Evolutionary conservation across 2,888 invertebrate genomes (phyloP).

Genomic region (Isotomurus palustris): DNA sequence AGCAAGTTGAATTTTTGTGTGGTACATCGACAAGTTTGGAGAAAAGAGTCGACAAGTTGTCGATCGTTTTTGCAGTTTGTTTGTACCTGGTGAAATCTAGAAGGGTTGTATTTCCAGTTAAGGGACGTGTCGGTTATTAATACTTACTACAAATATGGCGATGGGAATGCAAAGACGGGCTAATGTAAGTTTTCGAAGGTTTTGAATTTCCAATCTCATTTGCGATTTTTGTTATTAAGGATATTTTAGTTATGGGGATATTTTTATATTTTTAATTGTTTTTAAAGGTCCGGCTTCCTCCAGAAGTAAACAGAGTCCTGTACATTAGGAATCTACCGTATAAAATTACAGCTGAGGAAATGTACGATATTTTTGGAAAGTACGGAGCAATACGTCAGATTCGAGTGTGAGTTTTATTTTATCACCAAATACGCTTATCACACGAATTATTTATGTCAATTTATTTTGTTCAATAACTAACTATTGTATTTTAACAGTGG

Average conservation of each 20-base stretch:
- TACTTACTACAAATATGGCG: conserved; percentile 40
- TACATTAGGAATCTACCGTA: conserved; percentile 97
- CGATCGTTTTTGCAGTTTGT: not conserved
- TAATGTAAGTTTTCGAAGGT: conserved; percentile 45
- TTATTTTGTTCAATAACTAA: conserved; percentile 9
- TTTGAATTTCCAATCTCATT: no score
- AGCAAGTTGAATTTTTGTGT: not conserved
- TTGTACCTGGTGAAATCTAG: no score
- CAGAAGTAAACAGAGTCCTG: conserved; percentile 95
- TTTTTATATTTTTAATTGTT: not conserved
- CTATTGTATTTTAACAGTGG: conserved; percentile 62
- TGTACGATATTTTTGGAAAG: conserved; percentile 99
- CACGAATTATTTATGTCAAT: not conserved
- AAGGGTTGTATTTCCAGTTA: no score
- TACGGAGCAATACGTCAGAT: conserved; percentile 99
- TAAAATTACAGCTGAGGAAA: conserved; percentile 99
- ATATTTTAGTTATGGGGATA: not conserved
- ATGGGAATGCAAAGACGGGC: conserved; percentile 46
- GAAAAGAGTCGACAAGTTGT: not conserved
- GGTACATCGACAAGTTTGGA: not conserved
- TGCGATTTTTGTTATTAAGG: no score
- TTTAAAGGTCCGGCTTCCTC: conserved; percentile 87
- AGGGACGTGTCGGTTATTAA: no score
- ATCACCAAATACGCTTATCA: not conserved
- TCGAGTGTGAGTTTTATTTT: conserved; percentile 55